Base-by-base conservation (phyloP, 1,140 invertebrate genomes). In the Tenebrio molitor region DNA sequence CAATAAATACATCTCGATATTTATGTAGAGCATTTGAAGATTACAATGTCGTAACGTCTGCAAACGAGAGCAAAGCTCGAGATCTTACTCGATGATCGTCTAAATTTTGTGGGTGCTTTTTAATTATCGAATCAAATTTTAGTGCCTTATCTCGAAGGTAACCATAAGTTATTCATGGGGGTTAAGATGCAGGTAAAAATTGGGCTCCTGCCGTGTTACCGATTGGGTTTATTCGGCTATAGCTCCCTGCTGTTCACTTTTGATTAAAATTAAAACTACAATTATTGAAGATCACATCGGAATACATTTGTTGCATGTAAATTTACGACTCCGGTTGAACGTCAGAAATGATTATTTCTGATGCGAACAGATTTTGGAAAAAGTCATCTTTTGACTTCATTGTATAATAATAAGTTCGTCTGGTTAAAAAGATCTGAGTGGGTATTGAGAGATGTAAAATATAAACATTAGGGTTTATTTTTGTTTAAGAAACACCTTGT, bases 371-470 rank as follows among this genome's bases (percentile, higher is more conserved):
- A 15, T 19, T 16, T 19, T 46, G 2, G 14, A 46, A 12, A 12
- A 39, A 46, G 17, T 4, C 16, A 17, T 16, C 14, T 16, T 46
- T 46, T 46, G 12, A 46, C 1, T 19, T 46, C 15, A 39, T 39
- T 39, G n/a, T 39, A 39, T 7, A 39, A 39, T 39, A 39, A 39
- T 39, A 39, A 39, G 36, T 5, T 39, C 5, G n/a, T 17, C 15
- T 46, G 42, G 15, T 46, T 46, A 46, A 46, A 58, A 29, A 21
- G 29, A 58, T 58, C 29, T 58, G 50, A 58, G 50, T 58, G 50
- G 50, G 46, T 23, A 53, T 23, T 53, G 42, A 46, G 42, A 46
- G 42, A 46, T 53, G 46, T 25, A 58, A 58, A 58, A 58, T 58
- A 21, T 58, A 58, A 58, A 58, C 23, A 58, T 0, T 21, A n/a